phyloP scores from a whole-genome alignment of 2,888 invertebrate species.

The Spodoptera littoralis region DNA sequence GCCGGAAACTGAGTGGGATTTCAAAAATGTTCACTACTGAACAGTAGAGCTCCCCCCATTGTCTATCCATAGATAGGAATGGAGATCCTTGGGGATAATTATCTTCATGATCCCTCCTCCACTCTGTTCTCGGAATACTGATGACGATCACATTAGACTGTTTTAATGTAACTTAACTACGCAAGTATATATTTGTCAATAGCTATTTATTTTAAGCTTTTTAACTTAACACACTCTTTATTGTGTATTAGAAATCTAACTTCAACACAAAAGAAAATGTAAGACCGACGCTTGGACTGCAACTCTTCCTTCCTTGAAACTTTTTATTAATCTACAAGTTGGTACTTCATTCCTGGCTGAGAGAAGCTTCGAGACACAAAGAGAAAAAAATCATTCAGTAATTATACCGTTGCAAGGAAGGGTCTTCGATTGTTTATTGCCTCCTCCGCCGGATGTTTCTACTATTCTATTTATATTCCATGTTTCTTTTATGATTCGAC shows the following conservation, averaged over 20 bases:
- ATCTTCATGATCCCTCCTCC: constrained; percentile 1
- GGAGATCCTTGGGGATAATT: constrained; percentile 3
- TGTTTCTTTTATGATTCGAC: constrained; percentile 54
- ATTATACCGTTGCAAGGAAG: constrained; percentile 77
- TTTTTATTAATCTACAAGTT: constrained; percentile 63
- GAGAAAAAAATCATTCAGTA: constrained; percentile 67
- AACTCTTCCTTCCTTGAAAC: constrained; percentile 61
- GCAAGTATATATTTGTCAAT: no score
- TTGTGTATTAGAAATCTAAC: constrained; percentile 27
- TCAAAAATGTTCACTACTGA: constrained; percentile 25
- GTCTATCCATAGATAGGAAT: constrained; percentile 6
- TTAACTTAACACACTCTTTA: no score
- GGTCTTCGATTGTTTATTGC: constrained; percentile 83
- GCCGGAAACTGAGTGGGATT: constrained; percentile 33
- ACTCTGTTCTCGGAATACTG: no score
- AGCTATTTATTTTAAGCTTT: no score
- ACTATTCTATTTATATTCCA: constrained; percentile 60
- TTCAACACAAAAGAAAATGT: neutral
- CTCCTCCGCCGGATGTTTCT: constrained; percentile 79
- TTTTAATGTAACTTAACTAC: no score
- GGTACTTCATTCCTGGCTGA: constrained; percentile 66
- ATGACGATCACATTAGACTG: no score
- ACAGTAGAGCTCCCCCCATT: constrained; percentile 3
- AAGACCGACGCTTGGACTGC: constrained; percentile 28
- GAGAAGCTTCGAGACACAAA: constrained; percentile 60